phyloP scores from a whole-genome alignment of 2,888 invertebrate species.

The Eupithecia centaureata region DNA sequence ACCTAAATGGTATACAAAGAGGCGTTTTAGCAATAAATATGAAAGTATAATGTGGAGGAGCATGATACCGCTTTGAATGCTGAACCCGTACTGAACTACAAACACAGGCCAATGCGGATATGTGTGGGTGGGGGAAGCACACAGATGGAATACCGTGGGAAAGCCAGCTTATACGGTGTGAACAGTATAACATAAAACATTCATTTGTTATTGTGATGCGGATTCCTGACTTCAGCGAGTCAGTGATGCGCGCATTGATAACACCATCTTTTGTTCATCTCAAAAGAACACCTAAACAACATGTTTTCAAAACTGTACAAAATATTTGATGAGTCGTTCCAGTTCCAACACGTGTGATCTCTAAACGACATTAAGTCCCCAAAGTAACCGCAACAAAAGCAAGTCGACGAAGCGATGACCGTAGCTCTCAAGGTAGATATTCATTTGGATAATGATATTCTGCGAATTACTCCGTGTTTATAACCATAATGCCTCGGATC shows the following conservation, averaged over 20 bases:
- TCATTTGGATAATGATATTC: slow-evolving; percentile 82
- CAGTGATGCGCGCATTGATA: slow-evolving; percentile 41
- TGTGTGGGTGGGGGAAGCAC: slow-evolving; percentile 58
- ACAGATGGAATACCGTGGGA: slow-evolving; percentile 76
- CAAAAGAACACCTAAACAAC: slow-evolving; percentile 22
- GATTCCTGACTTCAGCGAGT: slow-evolving; percentile 57
- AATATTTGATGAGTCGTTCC: slow-evolving; percentile 28
- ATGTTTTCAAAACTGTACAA: slow-evolving; percentile 23
- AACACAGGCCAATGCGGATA: slow-evolving; percentile 65
- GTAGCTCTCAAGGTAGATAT: slow-evolving; percentile 65
- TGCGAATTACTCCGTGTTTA: slow-evolving; percentile 80
- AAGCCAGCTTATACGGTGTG: slow-evolving; percentile 70
- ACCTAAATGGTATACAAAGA: slow-evolving; percentile 57
- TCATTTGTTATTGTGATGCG: slow-evolving; percentile 70
- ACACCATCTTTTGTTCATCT: slow-evolving; percentile 30
- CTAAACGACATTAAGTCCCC: slow-evolving; percentile 35
- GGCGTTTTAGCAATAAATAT: slow-evolving; percentile 79
- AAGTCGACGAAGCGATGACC: slow-evolving; percentile 59
- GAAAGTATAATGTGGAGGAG: slow-evolving; percentile 78
- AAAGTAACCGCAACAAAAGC: slow-evolving; percentile 56
- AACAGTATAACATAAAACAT: slow-evolving; percentile 64
- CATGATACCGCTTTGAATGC: slow-evolving; percentile 78
- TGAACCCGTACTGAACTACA: slow-evolving; percentile 79
- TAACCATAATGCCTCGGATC: slow-evolving; percentile 74
- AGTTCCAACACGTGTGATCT: slow-evolving; percentile 33